Conservation (phyloP, 1,140 invertebrate species). For the Stratiolaelaps scimitus region DNA sequence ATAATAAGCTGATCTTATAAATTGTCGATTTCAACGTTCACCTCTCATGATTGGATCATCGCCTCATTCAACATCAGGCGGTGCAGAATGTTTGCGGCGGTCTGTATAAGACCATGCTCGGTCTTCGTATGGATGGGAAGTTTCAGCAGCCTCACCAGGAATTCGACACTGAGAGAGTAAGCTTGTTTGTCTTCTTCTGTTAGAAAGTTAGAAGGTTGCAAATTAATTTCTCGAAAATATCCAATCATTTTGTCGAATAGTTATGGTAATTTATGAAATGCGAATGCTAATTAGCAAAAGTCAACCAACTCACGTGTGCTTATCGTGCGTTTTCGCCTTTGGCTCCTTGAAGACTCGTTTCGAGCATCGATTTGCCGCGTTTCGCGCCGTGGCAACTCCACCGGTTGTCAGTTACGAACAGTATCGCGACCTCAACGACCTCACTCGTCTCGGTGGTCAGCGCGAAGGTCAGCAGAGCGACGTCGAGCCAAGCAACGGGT, state of each 20-base stretch:
- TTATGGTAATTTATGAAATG: neutral
- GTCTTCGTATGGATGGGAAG: constrained; percentile 54
- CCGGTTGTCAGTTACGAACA: constrained; percentile 75
- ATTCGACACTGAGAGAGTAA: constrained; percentile 75
- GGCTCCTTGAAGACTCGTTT: constrained; percentile 57
- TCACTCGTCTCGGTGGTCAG: constrained; percentile 42
- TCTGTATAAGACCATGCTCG: constrained; percentile 65
- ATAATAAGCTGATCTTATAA: constrained; percentile 34
- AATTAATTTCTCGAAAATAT: neutral
- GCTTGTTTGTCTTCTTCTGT: neutral
- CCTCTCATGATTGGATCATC: too few relatives aligned
- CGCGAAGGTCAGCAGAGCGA: too few relatives aligned
- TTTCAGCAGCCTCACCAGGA: constrained; percentile 62
- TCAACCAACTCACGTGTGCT: neutral
- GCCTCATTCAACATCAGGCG: constrained; percentile 68
- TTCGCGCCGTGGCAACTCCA: constrained; percentile 69
- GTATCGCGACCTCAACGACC: constrained; percentile 57
- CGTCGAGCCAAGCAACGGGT: too few relatives aligned
- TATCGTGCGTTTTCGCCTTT: neutral
- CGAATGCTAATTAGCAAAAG: neutral
- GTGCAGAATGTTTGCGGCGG: constrained; percentile 85
- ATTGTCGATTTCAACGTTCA: too few relatives aligned
- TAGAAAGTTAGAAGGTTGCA: neutral
- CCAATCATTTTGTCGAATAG: neutral
- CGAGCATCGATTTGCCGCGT: constrained; percentile 80